A percentile compares a stretch with the other conserved stretches of the same genome.
Conservation (phyloP, 2,797 vertebrate genomes). For the Acestrorhynchus altus region DNA sequence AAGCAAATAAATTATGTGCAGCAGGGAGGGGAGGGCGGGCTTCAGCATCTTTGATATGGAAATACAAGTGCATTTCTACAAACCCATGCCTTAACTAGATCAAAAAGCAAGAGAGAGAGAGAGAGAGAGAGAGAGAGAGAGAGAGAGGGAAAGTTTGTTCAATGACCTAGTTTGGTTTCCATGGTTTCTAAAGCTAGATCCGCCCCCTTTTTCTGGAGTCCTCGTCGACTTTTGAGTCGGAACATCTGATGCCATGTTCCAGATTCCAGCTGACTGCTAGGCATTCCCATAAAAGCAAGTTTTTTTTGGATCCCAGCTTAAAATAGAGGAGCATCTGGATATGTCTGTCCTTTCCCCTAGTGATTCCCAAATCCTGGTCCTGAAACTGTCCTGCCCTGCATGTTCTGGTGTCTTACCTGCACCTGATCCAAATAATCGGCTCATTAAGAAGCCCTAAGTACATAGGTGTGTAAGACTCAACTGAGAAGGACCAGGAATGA, state of each 20-base stretch:
- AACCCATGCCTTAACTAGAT: constrained; percentile 74
- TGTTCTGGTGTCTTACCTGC: not conserved
- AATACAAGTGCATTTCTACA: constrained; percentile 74
- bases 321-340: not conserved
- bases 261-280: not conserved
- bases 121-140: constrained; percentile 49
- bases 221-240: not conserved
- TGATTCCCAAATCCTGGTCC: not conserved
- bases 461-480: too few relatives aligned
- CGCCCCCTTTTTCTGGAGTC: constrained; percentile 23
- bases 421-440: not conserved
- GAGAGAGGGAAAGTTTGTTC: constrained; percentile 70
- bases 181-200: constrained; percentile 75
- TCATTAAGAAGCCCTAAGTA: not conserved
- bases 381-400: not conserved
- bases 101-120: constrained; percentile 44
- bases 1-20: constrained; percentile 77
- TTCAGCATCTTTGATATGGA: constrained; percentile 79
- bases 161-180: constrained; percentile 84
- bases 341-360: not conserved
- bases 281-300: not conserved
- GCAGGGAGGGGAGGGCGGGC: constrained; percentile 70
- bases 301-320: not conserved
- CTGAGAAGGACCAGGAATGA: not conserved
- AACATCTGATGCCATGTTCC: not conserved